Percentiles rank a stretch among this genome's conserved stretches.
Conservation (phyloP, 2,888 invertebrate genomes). For the Aporophyla lueneburgensis region DNA sequence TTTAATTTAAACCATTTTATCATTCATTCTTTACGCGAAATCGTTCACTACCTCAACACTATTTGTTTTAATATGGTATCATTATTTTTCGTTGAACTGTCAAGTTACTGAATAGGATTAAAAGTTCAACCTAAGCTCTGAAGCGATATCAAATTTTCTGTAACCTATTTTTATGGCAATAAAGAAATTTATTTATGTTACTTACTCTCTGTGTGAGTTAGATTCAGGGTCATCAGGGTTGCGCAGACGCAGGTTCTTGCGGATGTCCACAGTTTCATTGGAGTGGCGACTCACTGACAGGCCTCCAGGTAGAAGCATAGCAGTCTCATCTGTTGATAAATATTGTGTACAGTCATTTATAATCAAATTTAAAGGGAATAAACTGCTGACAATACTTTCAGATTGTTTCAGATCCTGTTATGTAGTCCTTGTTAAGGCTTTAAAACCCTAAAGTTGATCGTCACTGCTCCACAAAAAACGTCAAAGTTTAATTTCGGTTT, state of each 20-base stretch:
- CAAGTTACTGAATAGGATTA: too few relatives aligned
- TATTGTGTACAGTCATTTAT: not conserved
- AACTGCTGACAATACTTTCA: not conserved
- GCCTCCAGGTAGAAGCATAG: slow-evolving; percentile 95
- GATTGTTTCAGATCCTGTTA: not conserved
- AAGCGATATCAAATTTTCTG: too few relatives aligned
- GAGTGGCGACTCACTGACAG: slow-evolving; percentile 94
- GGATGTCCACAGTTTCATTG: slow-evolving; percentile 95
- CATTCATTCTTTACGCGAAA: too few relatives aligned
- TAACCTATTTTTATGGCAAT: too few relatives aligned
- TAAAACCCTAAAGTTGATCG: not conserved
- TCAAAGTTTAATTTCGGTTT: not conserved
- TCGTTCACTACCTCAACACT: too few relatives aligned
- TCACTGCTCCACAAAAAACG: not conserved
- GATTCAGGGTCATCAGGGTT: slow-evolving; percentile 94
- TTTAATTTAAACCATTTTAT: too few relatives aligned
- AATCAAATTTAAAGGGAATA: not conserved
- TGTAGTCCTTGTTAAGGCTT: not conserved
- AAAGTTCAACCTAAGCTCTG: too few relatives aligned
- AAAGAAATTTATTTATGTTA: slow-evolving; percentile 69
- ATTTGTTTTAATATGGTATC: too few relatives aligned
- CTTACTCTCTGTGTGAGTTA: slow-evolving; percentile 93
- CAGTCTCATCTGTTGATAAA: slow-evolving; percentile 92
- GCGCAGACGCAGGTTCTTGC: slow-evolving; percentile 94
- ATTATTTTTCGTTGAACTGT: too few relatives aligned